These are phyloP conservation scores for Pemphredon lugubris DNA, from an alignment of 2,888 invertebrate species.

Conservation along the genomic window DNA sequence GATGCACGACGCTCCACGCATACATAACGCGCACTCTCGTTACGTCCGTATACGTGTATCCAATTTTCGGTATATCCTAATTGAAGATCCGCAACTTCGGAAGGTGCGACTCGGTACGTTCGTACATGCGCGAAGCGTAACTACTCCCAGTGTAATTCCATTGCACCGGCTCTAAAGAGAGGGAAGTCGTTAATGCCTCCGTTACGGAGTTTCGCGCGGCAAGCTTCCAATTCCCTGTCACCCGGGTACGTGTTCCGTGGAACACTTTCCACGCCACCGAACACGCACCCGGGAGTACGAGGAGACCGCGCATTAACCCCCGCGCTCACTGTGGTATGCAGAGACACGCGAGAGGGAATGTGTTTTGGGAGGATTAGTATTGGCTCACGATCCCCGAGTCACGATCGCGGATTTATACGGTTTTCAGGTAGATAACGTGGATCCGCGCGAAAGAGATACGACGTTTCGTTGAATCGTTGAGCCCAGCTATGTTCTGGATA, in stretches of 20 bases:
- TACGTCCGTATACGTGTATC: neutral
- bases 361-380: neutral
- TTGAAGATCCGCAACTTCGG: conserved; percentile 23
- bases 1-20: no score
- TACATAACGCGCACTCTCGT: conserved; percentile 24
- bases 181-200: conserved; percentile 43
- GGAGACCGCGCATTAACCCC: conserved; percentile 13
- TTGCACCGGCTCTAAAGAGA: conserved; percentile 16
- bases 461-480: no score
- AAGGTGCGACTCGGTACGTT: conserved; percentile 4
- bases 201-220: conserved; percentile 35
- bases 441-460: no score
- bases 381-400: no score
- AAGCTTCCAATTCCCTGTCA: conserved; percentile 17
- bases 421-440: no score
- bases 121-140: conserved; percentile 4
- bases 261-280: conserved; percentile 18
- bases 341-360: conserved; percentile 1
- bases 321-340: conserved; percentile 11
- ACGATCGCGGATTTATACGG: no score
- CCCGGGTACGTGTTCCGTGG: neutral
- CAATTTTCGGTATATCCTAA: conserved; percentile 23
- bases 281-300: conserved; percentile 8
- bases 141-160: conserved; percentile 44
- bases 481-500: no score